Base-by-base conservation (phyloP, 2,888 invertebrate genomes). In the Chrysina gloriosa region DNA sequence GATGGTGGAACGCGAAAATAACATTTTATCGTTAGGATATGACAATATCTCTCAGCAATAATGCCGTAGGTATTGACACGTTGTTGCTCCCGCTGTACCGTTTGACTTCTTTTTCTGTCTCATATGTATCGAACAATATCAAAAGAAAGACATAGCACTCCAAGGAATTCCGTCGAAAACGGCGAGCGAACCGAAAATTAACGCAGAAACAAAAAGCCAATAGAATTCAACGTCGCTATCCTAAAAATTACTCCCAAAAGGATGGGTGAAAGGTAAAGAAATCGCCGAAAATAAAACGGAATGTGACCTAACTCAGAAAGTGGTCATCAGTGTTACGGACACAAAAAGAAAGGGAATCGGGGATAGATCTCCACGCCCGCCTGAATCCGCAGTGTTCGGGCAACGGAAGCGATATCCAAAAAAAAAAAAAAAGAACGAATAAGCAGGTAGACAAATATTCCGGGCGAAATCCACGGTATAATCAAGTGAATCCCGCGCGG, bases 371-470 rank as follows among this genome's bases (percentile, higher is more conserved):
- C 29, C 31, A 52, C 34, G 29, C 19, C 52, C 19, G 2, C 19
- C 52, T 52, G 29, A 3, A 21, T 16, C 31, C 9, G 21, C 14
- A 25, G n/a, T n/a, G n/a, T n/a, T n/a, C n/a, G 16, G 11, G 9
- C 58, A 7, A 19, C 39, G 6, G 27, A 14, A 3, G 25, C 42
- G 25, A 42, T 58, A 58, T 50, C 27, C 52, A 23, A 25, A 27
- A n/a, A 50, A 14, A 14, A 61, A 42, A 61, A 61, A 27, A 6
- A 61, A 39, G 16, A 29, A 27, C 58, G 25, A 25, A 16, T 61
- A 61, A 25, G 56, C 39, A 56, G 56, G 36, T 61, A 61, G 58
- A 61, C 27, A 61, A 61, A 61, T 61, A 42, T 61, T 61, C 42
- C 42, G 27, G 14, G 23, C 27, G 58, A 61, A 34, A 42, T 39